These are phyloP conservation scores for Patiria pectinifera DNA, from an alignment of 53 echinoderm and acorn worm species.

Conservation along the genomic window DNA sequence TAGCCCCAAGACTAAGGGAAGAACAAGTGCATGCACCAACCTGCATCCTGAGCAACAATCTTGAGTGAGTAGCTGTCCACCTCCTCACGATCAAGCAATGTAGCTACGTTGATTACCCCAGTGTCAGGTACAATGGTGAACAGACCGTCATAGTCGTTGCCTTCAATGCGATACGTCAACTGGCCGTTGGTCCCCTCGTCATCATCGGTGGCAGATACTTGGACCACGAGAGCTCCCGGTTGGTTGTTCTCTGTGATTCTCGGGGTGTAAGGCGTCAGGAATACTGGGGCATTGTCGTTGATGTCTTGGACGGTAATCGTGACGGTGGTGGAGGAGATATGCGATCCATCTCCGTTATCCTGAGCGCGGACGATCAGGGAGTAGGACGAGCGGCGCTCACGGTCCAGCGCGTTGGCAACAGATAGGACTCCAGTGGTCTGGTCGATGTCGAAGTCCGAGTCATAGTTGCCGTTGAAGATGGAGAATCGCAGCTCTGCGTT, in stretches of 20 bases:
- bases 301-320: conserved; percentile 77
- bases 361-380: conserved; percentile 83
- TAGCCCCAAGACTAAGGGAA: neutral
- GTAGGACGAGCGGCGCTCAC: conserved; percentile 73
- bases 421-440: conserved; percentile 75
- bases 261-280: conserved; percentile 67
- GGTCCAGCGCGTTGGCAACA: conserved; percentile 70
- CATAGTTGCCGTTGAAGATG: conserved; percentile 79
- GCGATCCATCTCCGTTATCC: conserved; percentile 77
- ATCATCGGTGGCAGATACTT: conserved; percentile 77
- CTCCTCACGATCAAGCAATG: conserved; percentile 76
- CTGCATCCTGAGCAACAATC: conserved; percentile 91
- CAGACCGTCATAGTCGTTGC: conserved; percentile 72
- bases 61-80: conserved; percentile 61
- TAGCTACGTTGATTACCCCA: conserved; percentile 74
- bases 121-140: conserved; percentile 84
- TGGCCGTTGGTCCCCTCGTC: conserved; percentile 81
- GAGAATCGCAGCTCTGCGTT: conserved; percentile 78
- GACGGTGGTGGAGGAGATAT: conserved; percentile 66
- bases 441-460: conserved; percentile 76
- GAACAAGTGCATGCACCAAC: conserved; percentile 42
- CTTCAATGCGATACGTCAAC: conserved; percentile 77
- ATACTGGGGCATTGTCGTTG: conserved; percentile 88
- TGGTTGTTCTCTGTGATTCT: conserved; percentile 79
- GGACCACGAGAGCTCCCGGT: conserved; percentile 70